Base-by-base conservation (phyloP, 1,140 invertebrate genomes). In the Caenorhabditis tropicalis region DNA sequence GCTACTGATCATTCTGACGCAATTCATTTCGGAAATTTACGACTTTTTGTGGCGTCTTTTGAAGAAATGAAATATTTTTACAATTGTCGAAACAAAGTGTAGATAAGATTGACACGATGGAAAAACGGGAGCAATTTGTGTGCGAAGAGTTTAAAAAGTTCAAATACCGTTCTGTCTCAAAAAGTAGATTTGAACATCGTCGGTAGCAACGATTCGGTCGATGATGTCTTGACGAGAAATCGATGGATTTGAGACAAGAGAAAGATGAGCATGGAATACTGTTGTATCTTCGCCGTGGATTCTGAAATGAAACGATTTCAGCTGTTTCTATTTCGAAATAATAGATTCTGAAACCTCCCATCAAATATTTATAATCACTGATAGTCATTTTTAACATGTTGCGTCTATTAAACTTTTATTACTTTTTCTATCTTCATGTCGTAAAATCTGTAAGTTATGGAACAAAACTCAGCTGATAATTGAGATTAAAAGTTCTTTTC, bases 151-250 rank as follows among this genome's bases (percentile, higher is more conserved):
- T 39, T 15, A 74, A 43, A 43, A 43, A 43, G 39, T 43, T 36
- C 31, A 74, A 9, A 12, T 74, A 74, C 65, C 65, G 21, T 39
- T 74, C 36, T 74, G n/a, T 74, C 29, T 12, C n/a, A 74, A 19
- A n/a, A 74, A 74, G 43, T 74, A 74, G 21, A 74, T 74, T 43
- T 74, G 65, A 2, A 74, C 65, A 21, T 74, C 65, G 2, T 74
- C 65, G 6, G 65, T 74, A 0, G 65, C 65, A 7, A 74, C 65
- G 65, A 74, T 74, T 74, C 36, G 65, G 36, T 74, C 65, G 10
- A 74, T 74, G 65, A 74, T 74, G 33, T 74, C 65, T 43, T 74
- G 65, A 6, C 65, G 65, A 29, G 65, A 74, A 27, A 74, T 21
- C 7, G 65, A 19, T n/a, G 36, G 65, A 74, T 39, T 43, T 3